These are phyloP conservation scores for Drosophila stalkeri DNA, from an alignment of 2,888 invertebrate genomes.

Conservation along the genomic window DNA sequence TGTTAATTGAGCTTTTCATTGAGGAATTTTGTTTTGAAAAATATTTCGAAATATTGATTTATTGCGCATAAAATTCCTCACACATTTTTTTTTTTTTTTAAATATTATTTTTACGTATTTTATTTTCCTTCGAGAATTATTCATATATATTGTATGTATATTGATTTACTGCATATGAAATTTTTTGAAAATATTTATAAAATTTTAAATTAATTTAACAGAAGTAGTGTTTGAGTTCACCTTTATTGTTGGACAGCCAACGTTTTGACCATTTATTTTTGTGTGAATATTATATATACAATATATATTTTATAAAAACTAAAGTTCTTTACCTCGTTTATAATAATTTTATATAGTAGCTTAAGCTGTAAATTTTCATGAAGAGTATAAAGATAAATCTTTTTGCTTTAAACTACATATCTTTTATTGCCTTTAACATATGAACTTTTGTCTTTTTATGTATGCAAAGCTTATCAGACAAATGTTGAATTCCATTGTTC, in stretches of 20 bases:
- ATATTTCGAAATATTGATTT: background rate
- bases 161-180: background rate
- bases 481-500: background rate
- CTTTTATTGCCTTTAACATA: background rate
- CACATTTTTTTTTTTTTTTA: background rate
- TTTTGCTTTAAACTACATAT: too few relatives aligned
- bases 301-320: background rate
- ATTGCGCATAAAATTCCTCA: too few relatives aligned
- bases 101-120: background rate
- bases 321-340: background rate
- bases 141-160: background rate
- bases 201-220: background rate
- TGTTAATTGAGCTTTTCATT: background rate
- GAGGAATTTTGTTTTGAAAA: background rate
- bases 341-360: background rate
- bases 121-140: background rate
- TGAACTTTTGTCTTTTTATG: background rate
- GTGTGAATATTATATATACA: background rate
- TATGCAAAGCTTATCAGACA: background rate
- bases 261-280: background rate
- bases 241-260: background rate
- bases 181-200: background rate
- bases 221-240: background rate
- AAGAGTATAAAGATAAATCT: rapidly evolving
- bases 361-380: background rate